These are phyloP conservation scores for Onychostruthus taczanowskii DNA, from an alignment of 2,113 vertebrate genomes.

Conservation along the genomic window DNA sequence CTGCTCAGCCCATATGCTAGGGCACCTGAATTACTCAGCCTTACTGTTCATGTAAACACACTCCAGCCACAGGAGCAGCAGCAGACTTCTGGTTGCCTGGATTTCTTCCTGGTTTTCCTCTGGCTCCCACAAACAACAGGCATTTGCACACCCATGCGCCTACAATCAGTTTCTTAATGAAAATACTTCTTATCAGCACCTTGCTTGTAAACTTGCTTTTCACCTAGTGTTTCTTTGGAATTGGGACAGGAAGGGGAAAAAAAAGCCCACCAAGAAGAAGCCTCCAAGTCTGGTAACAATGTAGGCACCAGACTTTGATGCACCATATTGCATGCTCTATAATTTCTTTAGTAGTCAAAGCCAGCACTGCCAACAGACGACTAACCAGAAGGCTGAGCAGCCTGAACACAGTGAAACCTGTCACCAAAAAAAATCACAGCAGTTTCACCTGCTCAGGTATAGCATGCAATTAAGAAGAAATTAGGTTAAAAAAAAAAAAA, in stretches of 20 bases:
- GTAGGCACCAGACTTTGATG: not conserved
- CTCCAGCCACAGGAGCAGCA: not conserved
- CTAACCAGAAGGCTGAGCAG: not conserved
- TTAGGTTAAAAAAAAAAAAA: not conserved
- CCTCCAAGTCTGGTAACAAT: not conserved
- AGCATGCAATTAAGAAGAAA: not conserved
- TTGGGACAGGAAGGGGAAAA: not conserved
- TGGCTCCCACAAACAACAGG: not conserved
- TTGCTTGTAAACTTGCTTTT: not conserved
- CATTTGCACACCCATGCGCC: not conserved
- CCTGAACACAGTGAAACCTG: not conserved
- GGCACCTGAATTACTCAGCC: not conserved
- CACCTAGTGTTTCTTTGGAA: not conserved
- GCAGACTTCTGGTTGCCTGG: not conserved
- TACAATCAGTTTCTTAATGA: not conserved
- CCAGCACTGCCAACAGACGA: not conserved
- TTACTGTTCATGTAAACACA: not conserved
- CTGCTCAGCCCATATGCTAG: not conserved
- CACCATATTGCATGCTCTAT: not conserved
- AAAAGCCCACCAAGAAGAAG: not conserved
- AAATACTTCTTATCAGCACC: not conserved
- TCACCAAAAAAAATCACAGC: not conserved
- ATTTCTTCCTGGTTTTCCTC: constrained; percentile 1
- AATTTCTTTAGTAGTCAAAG: not conserved
- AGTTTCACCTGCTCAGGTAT: not conserved